These are phyloP conservation scores for Copidosoma floridanum DNA, from an alignment of 1,140 invertebrate genomes.

Conservation along the genomic window DNA sequence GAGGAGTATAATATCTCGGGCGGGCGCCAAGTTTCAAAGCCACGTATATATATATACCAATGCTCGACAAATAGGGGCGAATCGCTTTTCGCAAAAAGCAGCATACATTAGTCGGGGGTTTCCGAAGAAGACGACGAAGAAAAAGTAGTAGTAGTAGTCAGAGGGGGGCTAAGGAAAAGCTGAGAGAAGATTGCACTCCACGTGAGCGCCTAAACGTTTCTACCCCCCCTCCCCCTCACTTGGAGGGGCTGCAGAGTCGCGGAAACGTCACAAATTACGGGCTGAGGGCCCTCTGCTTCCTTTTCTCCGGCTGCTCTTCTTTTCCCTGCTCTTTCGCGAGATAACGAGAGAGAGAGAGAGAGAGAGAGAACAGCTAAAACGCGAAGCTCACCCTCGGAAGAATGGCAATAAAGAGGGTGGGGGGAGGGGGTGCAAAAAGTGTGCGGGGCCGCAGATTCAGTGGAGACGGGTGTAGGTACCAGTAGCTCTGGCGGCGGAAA, in stretches of 20 bases:
- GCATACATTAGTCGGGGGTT: constrained; percentile 15
- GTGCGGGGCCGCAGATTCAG: not conserved
- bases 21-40: not conserved
- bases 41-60: not conserved
- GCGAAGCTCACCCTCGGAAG: constrained; percentile 18
- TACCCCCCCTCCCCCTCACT: constrained; percentile 18
- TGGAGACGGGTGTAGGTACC: constrained; percentile 3
- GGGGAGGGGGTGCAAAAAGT: not conserved
- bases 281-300: not conserved
- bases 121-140: not conserved
- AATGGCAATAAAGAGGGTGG: constrained; percentile 7
- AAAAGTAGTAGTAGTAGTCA: not conserved
- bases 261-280: constrained; percentile 27
- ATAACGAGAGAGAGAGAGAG: constrained; percentile 24
- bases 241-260: not conserved
- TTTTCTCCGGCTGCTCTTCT: too few species aligned
- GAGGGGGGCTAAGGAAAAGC: not conserved
- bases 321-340: constrained; percentile 14
- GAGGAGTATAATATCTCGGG: not conserved
- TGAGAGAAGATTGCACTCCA: constrained; percentile 25
- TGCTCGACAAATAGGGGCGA: constrained; percentile 12
- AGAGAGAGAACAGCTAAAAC: constrained; percentile 26
- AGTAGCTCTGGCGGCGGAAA: not conserved
- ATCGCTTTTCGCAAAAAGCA: constrained; percentile 26
- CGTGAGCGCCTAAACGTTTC: constrained; percentile 25